Evolutionary conservation across 2,888 invertebrate species (phyloP).

Genomic region (Megamerina dolium): DNA sequence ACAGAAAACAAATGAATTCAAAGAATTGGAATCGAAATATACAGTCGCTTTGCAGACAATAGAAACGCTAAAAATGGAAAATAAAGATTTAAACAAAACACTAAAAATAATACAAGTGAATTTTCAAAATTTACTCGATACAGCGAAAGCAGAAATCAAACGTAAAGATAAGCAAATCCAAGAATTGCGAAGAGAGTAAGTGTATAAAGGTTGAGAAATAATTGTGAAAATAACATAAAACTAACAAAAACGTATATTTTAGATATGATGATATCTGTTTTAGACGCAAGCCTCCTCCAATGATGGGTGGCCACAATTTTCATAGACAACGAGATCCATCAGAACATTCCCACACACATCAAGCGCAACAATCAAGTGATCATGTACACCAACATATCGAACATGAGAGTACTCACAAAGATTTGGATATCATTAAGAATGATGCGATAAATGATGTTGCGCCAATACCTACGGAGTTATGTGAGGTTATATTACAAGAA

Average conservation of each 20-base stretch:
- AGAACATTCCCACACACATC: too few species aligned
- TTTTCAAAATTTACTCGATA: constrained; percentile 40
- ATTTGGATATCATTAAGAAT: too few species aligned
- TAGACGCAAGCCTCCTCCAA: constrained; percentile 30
- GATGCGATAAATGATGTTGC: too few species aligned
- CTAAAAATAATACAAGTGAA: constrained; percentile 35
- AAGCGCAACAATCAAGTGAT: too few species aligned
- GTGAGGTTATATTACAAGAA: too few species aligned
- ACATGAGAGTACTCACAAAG: too few species aligned
- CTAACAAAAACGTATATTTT: not conserved
- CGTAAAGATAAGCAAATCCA: constrained; percentile 38
- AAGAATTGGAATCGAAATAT: constrained; percentile 31
- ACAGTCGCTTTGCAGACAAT: constrained; percentile 26
- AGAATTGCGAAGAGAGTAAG: constrained; percentile 41
- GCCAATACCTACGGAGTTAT: too few species aligned
- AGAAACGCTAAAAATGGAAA: constrained; percentile 26
- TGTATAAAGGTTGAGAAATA: too few species aligned
- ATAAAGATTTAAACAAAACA: constrained; percentile 31
- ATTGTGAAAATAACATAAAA: too few species aligned
- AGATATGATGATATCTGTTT: constrained; percentile 40
- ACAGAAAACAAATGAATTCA: constrained; percentile 39
- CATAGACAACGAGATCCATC: too few species aligned
- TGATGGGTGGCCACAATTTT: too few species aligned
- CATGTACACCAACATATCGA: too few species aligned
- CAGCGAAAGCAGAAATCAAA: constrained; percentile 40